These are phyloP conservation scores for Ailurus styani DNA, from an alignment of 2,113 vertebrate species.

Conservation along the genomic window DNA sequence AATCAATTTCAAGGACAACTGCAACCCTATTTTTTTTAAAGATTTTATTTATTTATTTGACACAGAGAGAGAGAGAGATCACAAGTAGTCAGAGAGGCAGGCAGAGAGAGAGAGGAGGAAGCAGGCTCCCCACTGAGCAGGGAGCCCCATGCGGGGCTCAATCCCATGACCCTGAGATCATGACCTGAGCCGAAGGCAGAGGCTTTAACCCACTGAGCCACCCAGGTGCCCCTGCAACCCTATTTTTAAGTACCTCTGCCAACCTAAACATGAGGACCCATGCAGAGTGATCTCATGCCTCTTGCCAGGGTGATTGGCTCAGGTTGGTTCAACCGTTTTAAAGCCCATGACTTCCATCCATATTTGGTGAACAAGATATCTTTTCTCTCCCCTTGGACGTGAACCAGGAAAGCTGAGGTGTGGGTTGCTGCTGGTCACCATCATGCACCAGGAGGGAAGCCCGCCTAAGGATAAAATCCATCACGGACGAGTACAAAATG, in stretches of 20 bases:
- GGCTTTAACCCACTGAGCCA: no score
- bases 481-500: rapidly evolving
- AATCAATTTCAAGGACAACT: neutral
- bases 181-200: no score
- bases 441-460: no score
- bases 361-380: neutral
- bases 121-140: no score
- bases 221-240: no score
- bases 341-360: neutral
- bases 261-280: neutral
- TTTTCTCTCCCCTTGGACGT: neutral
- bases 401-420: neutral
- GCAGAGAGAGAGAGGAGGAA: no score
- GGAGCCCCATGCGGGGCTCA: no score
- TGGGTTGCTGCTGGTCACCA: rapidly evolving
- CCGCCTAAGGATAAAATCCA: neutral
- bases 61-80: no score
- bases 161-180: no score
- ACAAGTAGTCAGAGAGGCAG: no score
- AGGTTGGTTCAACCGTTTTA: neutral
- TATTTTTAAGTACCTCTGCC: neutral
- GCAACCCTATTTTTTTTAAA: neutral
- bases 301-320: neutral
- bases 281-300: no score
- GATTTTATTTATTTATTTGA: no score